These are phyloP conservation scores for Drosophila pachea DNA, from an alignment of 1,140 invertebrate species.

Conservation along the genomic window DNA sequence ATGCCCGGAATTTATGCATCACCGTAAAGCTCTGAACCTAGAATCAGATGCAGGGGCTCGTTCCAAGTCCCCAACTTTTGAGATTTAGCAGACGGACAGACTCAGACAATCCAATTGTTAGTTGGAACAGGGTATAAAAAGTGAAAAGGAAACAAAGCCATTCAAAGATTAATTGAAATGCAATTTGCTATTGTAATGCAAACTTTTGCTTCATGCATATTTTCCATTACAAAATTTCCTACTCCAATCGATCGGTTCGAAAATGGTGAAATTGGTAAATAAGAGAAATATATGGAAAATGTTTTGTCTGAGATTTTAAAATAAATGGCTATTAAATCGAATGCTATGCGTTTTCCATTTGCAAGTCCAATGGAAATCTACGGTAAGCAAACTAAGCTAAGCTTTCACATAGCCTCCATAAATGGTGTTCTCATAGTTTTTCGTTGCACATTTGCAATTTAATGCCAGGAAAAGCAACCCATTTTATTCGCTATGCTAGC, in stretches of 20 bases:
- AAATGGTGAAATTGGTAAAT: conserved; percentile 47
- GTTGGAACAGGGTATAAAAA: too few relatives aligned
- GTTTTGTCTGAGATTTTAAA: conserved; percentile 50
- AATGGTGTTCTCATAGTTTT: too few relatives aligned
- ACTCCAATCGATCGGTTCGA: conserved; percentile 49
- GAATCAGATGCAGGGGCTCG: too few relatives aligned
- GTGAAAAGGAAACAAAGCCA: conserved; percentile 10
- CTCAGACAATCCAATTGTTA: too few relatives aligned
- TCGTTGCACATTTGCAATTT: conserved; percentile 3
- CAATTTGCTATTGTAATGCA: conserved; percentile 31
- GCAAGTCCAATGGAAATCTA: neutral
- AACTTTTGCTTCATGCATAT: conserved; percentile 33
- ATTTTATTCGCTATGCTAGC: conserved; percentile 7
- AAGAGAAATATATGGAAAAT: conserved; percentile 60
- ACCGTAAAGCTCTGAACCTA: too few relatives aligned
- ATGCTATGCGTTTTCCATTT: neutral
- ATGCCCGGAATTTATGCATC: too few relatives aligned
- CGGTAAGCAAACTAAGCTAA: neutral
- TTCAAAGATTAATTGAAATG: conserved; percentile 17
- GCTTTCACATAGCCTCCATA: too few relatives aligned
- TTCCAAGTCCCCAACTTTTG: too few relatives aligned
- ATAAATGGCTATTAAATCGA: conserved; percentile 45
- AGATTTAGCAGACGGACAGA: too few relatives aligned
- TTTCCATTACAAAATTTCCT: conserved; percentile 44
- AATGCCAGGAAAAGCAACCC: neutral